These are phyloP conservation scores for Trochalopteron elliotii DNA, from an alignment of 2,113 vertebrate species.

Conservation along the genomic window DNA sequence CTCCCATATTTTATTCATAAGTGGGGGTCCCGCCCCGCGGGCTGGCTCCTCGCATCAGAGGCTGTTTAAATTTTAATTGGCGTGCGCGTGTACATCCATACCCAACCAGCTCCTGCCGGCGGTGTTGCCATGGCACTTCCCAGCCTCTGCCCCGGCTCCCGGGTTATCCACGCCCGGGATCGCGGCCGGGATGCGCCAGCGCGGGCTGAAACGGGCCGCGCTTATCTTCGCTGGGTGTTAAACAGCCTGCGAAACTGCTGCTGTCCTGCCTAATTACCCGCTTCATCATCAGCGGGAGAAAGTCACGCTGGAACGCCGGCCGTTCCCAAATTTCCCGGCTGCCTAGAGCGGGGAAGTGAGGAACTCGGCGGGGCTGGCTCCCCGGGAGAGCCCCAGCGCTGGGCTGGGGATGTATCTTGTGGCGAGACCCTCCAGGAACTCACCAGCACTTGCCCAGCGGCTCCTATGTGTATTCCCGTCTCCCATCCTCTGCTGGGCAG, in stretches of 20 bases:
- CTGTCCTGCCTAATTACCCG: not conserved
- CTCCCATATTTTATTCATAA: not conserved
- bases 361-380: no score
- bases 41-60: not conserved
- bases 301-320: fast-evolving
- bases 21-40: fast-evolving
- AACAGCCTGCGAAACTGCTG: not conserved
- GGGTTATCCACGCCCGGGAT: not conserved
- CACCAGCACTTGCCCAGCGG: not conserved
- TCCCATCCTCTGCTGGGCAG: fast-evolving
- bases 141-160: not conserved
- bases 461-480: fast-evolving
- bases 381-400: fast-evolving
- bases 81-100: not conserved
- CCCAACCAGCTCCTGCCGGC: not conserved
- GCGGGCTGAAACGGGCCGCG: fast-evolving
- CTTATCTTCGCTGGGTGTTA: not conserved
- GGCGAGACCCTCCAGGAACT: fast-evolving
- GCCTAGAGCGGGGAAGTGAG: not conserved
- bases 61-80: slow-evolving; percentile 20
- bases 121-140: slow-evolving; percentile 57
- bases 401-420: fast-evolving
- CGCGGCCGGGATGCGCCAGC: not conserved
- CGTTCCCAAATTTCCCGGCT: not conserved
- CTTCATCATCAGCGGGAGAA: not conserved